Evolutionary conservation across 2,113 vertebrate genomes (phyloP), one percentile per base, ranked within the genome.

Genomic region (Corynorhinus townsendii): DNA sequence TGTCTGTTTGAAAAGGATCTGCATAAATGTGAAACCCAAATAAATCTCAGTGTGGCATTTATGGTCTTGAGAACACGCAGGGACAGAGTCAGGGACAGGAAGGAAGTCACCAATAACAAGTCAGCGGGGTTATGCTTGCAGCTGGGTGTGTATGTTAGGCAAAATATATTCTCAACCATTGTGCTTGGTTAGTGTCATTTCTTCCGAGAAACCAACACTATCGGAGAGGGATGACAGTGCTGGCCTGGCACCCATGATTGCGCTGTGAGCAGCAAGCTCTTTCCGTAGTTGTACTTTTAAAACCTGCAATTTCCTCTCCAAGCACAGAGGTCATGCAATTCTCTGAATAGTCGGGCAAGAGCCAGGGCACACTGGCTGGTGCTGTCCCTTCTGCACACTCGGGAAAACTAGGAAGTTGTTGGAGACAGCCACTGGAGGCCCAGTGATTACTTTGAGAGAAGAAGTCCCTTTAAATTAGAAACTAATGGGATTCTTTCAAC

Each of bases 401-500:
- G n/a, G 81, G 98, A 91, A 89, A 95, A 96, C 95, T 93, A 96
- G 40, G 22, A 86, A 89, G 20, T 81, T 97, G 90, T 96, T 93
- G 95, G 86, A 96, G 95, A 97, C 28, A 73, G 59, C 47, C 68
- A 85, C 92, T 92, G 96, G 35, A 92, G 33, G 0, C 77, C 93
- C 64, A 75, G 84, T 83, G n/a, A 97, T 96, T 84, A 54, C 86
- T 90, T 96, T 71, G 62, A 71, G 96, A 79, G 71, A 92, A 10
- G 80, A 96, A 97, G 52, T 96, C 84, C 38, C 83, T 97, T 96
- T 90, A 97, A 95, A 95, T 96, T 91, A 96, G 89, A 97, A 97
- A 95, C 82, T 92, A 95, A 95, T 85, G 28, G 83, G 68, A 94
- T 93, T 76, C 62, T 69, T 95, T 94, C 40, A 80, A 93, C 77